These are phyloP conservation scores for Pyrgus malvae DNA, from an alignment of 2,888 invertebrate species.

Conservation along the genomic window DNA sequence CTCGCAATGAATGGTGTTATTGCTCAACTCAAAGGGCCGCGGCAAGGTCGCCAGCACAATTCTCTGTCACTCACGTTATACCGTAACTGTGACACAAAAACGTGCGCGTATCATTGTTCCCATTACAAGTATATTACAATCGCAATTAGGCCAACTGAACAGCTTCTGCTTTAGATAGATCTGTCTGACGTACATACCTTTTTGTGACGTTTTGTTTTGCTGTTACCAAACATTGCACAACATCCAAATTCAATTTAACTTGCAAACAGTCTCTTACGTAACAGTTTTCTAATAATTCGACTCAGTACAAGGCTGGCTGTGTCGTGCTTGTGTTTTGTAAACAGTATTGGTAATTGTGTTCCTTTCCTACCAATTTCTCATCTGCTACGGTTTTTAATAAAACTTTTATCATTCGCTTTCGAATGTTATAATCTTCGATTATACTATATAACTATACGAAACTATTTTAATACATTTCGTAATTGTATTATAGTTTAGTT, in stretches of 20 bases:
- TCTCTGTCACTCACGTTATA: constrained; percentile 44
- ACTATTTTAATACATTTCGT: too few species aligned
- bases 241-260: neutral
- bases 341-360: too few species aligned
- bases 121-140: constrained; percentile 13
- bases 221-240: constrained; percentile 1
- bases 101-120: constrained; percentile 14
- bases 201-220: neutral
- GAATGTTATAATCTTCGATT: too few species aligned
- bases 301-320: neutral
- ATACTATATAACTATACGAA: too few species aligned
- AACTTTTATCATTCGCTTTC: too few species aligned
- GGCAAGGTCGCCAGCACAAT: constrained; percentile 50
- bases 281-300: neutral
- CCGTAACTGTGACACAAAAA: constrained; percentile 20
- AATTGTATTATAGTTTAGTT: too few species aligned
- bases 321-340: neutral
- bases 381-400: too few species aligned
- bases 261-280: neutral
- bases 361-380: too few species aligned
- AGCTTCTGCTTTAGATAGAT: neutral
- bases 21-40: constrained; percentile 44
- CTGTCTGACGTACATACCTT: neutral
- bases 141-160: constrained; percentile 1
- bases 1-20: constrained; percentile 34